Base-by-base conservation (phyloP, 2,888 invertebrate species). In the Agrochola lota region DNA sequence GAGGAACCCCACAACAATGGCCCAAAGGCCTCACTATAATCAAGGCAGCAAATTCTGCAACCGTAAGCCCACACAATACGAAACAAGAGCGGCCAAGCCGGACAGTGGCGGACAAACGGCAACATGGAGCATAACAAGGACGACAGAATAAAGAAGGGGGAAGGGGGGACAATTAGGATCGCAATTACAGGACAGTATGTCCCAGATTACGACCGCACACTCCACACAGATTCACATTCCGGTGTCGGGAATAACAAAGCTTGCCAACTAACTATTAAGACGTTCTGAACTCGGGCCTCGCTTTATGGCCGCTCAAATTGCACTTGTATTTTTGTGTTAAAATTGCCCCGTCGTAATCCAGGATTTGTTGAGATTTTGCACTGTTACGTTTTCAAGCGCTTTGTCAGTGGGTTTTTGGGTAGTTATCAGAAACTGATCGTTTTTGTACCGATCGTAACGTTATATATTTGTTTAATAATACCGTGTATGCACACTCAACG, bases 121-220 rank as follows among this genome's bases (percentile, higher is more conserved):
- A 74, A 78, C 85, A 78, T 87, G 87, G 87, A 78, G 64, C 78
- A 80, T 81, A 90, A 90, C 90, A 90, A 92, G 90, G 85, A 85
- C 77, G 79, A 84, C 85, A 81, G 90, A 92, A 94, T 92, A 92
- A 94, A 93, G 92, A 94, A 91, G 92, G 92, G 92, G 85, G n/a
- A 75, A 78, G 77, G 84, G 84, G 84, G 92, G 93, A 92, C 95
- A 96, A 97, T 97, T 96, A 96, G 95, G 93, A 93, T 94, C 94
- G 95, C 96, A 96, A 96, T 97, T 96, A 96, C 95, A 93, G 96
- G 96, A 95, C 96, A 96, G 96, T 96, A 93, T 96, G 96, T 96
- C 92, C 94, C 93, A 95, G 95, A 96, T 96, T 96, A 96, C 96
- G 91, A 90, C 93, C 94, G 90, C 93, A 91, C 92, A 89, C 91